Percentiles rank a stretch among this genome's conserved stretches.
phyloP scores from a whole-genome alignment of 92 coral and sea anemone genomes.

The Epizoanthus illoricatus region DNA sequence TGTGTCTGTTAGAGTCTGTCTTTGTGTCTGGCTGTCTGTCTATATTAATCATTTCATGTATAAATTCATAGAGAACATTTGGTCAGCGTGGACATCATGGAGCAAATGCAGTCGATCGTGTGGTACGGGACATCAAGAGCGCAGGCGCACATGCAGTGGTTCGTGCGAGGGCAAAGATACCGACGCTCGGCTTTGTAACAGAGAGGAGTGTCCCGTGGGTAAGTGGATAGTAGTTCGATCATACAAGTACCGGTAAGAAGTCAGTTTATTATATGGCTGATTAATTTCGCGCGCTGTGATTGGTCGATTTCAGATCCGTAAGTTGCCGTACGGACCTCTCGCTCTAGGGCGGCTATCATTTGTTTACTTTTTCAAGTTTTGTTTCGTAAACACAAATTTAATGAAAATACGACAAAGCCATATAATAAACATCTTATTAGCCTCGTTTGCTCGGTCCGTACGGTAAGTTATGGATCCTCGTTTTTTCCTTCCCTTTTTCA shows the following conservation, averaged over 20 bases:
- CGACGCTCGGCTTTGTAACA: background rate
- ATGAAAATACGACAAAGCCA: no score
- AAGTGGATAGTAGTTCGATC: background rate
- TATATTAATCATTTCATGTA: no score
- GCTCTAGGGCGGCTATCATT: no score
- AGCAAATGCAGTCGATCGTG: conserved; percentile 14
- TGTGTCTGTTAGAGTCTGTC: background rate
- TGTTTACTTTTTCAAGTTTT: no score
- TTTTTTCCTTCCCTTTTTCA: no score
- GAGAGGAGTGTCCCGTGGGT: background rate
- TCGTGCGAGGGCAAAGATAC: background rate
- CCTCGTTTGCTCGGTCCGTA: no score
- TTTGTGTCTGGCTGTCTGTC: background rate
- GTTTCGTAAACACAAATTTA: no score
- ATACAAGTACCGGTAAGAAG: no score
- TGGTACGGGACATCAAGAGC: conserved; percentile 4
- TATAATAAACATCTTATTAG: no score
- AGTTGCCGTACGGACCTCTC: no score
- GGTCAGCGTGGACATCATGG: conserved; percentile 26
- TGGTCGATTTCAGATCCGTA: no score
- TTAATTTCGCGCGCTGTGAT: background rate
- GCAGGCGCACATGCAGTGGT: conserved; percentile 11
- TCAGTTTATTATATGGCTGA: background rate
- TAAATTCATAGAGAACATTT: background rate
- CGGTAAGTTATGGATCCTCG: no score